Percentiles rank a stretch among this genome's conserved stretches.
phyloP scores from a whole-genome alignment of 2,888 invertebrate species.

The Sisyra terminalis region DNA sequence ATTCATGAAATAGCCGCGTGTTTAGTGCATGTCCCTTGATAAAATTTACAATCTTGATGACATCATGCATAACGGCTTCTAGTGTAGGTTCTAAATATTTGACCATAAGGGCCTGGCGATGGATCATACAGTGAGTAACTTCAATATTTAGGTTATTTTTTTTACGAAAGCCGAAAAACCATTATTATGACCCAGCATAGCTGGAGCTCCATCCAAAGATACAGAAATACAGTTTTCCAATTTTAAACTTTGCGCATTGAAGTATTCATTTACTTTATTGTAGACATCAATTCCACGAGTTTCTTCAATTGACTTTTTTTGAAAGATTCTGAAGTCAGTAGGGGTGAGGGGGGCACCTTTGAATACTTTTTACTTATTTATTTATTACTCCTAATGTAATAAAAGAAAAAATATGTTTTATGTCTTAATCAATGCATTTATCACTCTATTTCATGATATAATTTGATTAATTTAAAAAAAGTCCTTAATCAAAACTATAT shows the following conservation, averaged over 20 bases:
- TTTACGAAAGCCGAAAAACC: slow-evolving; percentile 15
- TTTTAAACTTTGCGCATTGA: slow-evolving; percentile 13
- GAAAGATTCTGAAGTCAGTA: slow-evolving; percentile 15
- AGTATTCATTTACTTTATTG: slow-evolving; percentile 14
- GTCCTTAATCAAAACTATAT: no score
- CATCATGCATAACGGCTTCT: slow-evolving; percentile 14
- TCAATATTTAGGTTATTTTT: slow-evolving; percentile 14
- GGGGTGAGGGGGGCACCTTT: no score
- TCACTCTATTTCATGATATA: no score
- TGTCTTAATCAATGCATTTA: no score
- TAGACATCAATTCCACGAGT: slow-evolving; percentile 13
- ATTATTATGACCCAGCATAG: slow-evolving; percentile 15
- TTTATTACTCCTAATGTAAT: no score
- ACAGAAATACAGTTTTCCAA: slow-evolving; percentile 15
- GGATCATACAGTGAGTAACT: slow-evolving; percentile 15
- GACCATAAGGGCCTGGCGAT: slow-evolving; percentile 14
- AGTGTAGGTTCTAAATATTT: slow-evolving; percentile 15
- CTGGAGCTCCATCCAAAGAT: slow-evolving; percentile 13
- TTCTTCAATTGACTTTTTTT: slow-evolving; percentile 14
- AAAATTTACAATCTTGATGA: slow-evolving; percentile 13
- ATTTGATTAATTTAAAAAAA: no score
- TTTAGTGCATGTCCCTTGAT: slow-evolving; percentile 14
- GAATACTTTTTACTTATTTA: no score
- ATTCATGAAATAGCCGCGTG: slow-evolving; percentile 15
- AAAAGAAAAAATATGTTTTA: no score